These are phyloP conservation scores for Tyrannus savana DNA, from an alignment of 2,113 vertebrate species.

Conservation along the genomic window DNA sequence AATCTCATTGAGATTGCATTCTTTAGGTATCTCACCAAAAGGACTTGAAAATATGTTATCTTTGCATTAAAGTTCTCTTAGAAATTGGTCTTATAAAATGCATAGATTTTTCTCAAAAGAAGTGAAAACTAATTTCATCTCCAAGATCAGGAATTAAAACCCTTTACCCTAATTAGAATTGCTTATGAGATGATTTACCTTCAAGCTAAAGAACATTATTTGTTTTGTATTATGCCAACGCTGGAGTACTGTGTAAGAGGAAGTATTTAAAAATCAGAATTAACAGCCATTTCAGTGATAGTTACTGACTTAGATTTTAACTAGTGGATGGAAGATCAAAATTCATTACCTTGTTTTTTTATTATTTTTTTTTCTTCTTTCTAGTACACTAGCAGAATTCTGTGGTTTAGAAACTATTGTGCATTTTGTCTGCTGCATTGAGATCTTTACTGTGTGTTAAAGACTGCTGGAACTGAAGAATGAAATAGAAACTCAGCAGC, in stretches of 20 bases:
- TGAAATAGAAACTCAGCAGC: background rate
- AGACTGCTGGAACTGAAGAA: background rate
- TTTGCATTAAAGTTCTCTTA: background rate
- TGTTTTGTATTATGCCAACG: background rate
- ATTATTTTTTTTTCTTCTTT: background rate
- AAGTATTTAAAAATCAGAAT: constrained; percentile 1
- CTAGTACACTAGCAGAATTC: background rate
- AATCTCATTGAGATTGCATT: background rate
- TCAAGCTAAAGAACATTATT: background rate
- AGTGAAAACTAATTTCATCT: background rate
- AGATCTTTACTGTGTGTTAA: background rate
- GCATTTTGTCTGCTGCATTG: background rate
- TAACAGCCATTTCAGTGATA: background rate
- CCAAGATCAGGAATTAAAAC: background rate
- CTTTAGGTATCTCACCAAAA: background rate
- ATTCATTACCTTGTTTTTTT: background rate
- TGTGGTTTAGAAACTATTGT: background rate
- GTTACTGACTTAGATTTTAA: background rate
- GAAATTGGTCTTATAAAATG: background rate
- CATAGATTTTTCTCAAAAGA: background rate
- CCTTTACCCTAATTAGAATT: background rate
- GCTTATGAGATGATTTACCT: background rate
- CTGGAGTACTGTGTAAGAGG: background rate
- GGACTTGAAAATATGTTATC: background rate
- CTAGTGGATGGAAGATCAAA: background rate